phyloP scores from a whole-genome alignment of 2,797 vertebrate genomes.

The Enteromius treurensis region DNA sequence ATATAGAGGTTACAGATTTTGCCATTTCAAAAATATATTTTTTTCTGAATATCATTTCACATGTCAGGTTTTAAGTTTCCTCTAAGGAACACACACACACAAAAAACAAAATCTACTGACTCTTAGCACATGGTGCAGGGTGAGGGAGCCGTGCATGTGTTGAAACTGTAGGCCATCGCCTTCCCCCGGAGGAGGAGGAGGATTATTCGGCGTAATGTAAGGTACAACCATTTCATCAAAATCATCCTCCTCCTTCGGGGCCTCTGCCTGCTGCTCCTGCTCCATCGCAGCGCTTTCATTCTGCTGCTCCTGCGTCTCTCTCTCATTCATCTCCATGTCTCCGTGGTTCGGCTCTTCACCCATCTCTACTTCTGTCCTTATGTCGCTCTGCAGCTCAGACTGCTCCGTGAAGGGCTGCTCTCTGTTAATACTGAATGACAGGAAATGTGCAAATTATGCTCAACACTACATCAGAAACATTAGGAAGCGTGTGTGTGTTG shows the following conservation, averaged over 20 bases:
- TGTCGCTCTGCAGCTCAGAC: neutral
- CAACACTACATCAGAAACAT: neutral
- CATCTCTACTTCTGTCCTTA: neutral
- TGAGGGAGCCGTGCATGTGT: neutral
- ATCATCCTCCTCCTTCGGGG: neutral
- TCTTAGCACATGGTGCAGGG: slow-evolving; percentile 25
- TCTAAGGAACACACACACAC: no score
- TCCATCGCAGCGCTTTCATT: neutral
- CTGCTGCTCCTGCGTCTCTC: neutral
- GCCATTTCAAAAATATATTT: no score
- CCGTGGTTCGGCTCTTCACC: neutral
- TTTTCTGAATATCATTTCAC: neutral
- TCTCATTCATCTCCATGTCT: neutral
- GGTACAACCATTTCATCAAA: neutral
- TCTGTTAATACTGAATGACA: neutral
- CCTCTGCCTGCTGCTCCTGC: neutral
- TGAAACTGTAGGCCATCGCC: slow-evolving; percentile 39
- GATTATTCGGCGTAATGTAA: neutral
- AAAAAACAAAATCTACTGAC: slow-evolving; percentile 10
- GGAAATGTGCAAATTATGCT: neutral
- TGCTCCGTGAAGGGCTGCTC: neutral
- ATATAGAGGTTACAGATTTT: neutral
- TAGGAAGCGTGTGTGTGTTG: neutral
- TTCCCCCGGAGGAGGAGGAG: neutral
- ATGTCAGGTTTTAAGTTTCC: neutral